Evolutionary conservation across 2,113 vertebrate genomes (phyloP).

Genomic region (Empidonax traillii): DNA sequence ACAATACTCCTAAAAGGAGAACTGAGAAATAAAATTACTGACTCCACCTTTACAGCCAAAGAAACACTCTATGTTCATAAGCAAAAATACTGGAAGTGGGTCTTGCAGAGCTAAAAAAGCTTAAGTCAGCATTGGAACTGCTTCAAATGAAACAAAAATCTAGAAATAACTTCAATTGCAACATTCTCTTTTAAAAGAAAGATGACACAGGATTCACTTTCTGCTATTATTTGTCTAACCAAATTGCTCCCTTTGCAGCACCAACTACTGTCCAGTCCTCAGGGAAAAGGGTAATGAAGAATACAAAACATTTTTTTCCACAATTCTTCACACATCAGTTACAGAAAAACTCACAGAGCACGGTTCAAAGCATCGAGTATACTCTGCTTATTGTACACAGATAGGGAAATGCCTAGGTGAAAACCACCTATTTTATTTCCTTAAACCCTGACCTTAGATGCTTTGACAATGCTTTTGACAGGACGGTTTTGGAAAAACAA

Average conservation of each 20-base stretch:
- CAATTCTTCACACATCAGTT: background rate
- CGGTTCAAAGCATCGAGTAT: background rate
- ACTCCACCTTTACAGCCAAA: background rate
- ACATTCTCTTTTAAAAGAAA: background rate
- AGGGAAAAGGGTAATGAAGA: background rate
- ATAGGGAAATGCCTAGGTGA: background rate
- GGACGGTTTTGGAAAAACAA: background rate
- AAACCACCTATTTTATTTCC: background rate
- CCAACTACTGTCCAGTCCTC: background rate
- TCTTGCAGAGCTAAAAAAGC: background rate
- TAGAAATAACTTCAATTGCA: background rate
- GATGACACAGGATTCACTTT: background rate
- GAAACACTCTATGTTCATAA: background rate
- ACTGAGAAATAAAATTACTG: constrained; percentile 16
- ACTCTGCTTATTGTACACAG: background rate
- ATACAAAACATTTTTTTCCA: background rate
- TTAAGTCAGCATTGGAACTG: background rate
- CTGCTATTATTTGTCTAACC: background rate
- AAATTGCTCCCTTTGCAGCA: background rate
- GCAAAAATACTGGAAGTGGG: background rate
- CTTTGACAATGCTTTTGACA: background rate
- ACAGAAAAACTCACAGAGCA: background rate
- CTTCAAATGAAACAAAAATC: background rate
- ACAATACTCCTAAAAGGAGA: background rate
- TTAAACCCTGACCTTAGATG: background rate